Percentiles rank a stretch among this genome's conserved stretches.
These are phyloP conservation scores for Caenorhabditis virilis DNA, from an alignment of 2,888 invertebrate genomes.

Conservation along the genomic window DNA sequence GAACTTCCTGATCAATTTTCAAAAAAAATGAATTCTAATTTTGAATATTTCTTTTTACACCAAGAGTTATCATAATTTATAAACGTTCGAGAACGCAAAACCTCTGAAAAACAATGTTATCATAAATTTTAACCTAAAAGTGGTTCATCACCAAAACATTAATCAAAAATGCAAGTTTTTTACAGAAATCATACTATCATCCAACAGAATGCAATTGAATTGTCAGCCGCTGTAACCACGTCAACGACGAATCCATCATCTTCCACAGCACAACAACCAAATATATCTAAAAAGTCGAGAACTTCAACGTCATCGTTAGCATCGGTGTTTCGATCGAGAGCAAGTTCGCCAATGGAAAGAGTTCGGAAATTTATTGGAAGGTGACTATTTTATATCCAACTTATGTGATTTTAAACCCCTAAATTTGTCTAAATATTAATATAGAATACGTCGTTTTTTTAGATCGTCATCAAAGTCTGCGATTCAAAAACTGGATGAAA, in stretches of 20 bases:
- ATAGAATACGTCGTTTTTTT: background rate
- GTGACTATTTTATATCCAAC: no score
- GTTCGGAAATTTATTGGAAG: constrained; percentile 20
- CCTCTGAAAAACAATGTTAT: no score
- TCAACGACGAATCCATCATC: background rate
- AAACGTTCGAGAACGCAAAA: no score
- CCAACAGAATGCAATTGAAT: constrained; percentile 5
- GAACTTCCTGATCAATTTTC: no score
- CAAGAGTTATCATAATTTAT: no score
- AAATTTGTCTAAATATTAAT: background rate
- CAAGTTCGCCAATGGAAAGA: constrained; percentile 29
- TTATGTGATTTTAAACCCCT: no score
- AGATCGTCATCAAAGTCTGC: constrained; percentile 3
- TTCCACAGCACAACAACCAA: background rate
- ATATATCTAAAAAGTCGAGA: constrained; percentile 17
- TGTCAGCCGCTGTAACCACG: background rate
- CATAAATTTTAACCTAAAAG: no score
- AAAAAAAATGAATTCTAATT: background rate
- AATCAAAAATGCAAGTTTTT: no score
- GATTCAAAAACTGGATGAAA: background rate
- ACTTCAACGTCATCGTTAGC: constrained; percentile 25
- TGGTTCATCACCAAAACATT: no score
- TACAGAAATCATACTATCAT: constrained; percentile 13
- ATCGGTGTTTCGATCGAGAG: constrained; percentile 23
- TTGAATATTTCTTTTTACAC: background rate